These are phyloP conservation scores for Leucoma salicis DNA, from an alignment of 2,888 invertebrate species.

Conservation along the genomic window DNA sequence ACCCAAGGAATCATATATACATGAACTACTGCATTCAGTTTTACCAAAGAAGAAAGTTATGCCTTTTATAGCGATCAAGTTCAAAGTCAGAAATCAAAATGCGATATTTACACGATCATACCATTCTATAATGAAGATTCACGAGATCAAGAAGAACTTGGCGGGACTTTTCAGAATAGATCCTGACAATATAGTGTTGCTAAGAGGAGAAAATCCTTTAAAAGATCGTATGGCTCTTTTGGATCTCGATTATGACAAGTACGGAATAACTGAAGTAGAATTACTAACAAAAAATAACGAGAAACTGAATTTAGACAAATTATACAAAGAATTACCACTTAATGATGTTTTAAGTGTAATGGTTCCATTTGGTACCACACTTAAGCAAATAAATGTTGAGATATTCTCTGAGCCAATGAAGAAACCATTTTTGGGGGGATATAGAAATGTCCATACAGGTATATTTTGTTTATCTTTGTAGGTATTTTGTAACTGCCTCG, in stretches of 20 bases:
- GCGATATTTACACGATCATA: conserved; percentile 77
- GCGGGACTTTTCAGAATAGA: conserved; percentile 81
- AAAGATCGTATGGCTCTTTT: conserved; percentile 67
- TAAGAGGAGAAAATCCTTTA: conserved; percentile 66
- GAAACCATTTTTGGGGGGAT: conserved; percentile 93
- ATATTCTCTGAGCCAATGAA: conserved; percentile 74
- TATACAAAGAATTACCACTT: conserved; percentile 67
- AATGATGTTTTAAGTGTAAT: conserved; percentile 71
- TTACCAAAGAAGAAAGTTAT: conserved; percentile 64
- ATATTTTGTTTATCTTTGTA: conserved; percentile 16
- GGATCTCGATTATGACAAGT: conserved; percentile 74
- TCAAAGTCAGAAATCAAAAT: conserved; percentile 65
- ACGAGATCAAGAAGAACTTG: conserved; percentile 83
- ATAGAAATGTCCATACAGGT: conserved; percentile 86
- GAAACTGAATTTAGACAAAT: conserved; percentile 62
- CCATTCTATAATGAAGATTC: conserved; percentile 75
- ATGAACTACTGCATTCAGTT: conserved; percentile 63
- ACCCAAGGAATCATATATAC: conserved; percentile 68
- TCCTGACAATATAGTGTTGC: conserved; percentile 70
- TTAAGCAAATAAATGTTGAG: conserved; percentile 74
- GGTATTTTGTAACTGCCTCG: no score
- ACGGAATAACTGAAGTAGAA: conserved; percentile 73
- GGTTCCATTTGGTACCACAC: conserved; percentile 61
- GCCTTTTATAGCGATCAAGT: conserved; percentile 75
- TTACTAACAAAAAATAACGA: conserved; percentile 65